A percentile compares a stretch with the other conserved stretches of the same genome.
phyloP scores from a whole-genome alignment of 2,888 invertebrate species.

The Aleiodes alternator region DNA sequence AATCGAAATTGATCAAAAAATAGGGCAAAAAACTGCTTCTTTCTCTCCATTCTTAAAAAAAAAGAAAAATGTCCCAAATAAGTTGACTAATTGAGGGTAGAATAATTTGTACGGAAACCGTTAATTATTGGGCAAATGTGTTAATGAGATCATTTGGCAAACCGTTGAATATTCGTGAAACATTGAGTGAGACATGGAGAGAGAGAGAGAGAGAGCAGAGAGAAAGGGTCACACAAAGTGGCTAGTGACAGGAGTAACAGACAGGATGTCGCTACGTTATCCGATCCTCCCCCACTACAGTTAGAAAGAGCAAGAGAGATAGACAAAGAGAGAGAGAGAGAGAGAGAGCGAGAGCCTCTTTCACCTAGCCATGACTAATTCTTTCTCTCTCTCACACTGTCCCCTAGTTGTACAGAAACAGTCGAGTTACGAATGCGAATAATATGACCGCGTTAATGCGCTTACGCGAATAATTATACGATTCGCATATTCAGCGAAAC shows the following conservation, averaged over 20 bases:
- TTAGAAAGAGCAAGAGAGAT: slow-evolving; percentile 40
- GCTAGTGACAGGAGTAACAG: slow-evolving; percentile 52
- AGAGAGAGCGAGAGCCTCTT: slow-evolving; percentile 16
- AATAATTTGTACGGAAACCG: slow-evolving; percentile 24
- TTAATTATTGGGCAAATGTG: slow-evolving; percentile 30
- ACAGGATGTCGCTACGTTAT: slow-evolving; percentile 53
- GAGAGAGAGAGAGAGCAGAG: no score
- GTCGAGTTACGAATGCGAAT: slow-evolving; percentile 44
- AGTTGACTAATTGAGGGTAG: slow-evolving; percentile 12
- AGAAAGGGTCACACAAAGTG: slow-evolving; percentile 34
- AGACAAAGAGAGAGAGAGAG: slow-evolving; percentile 11
- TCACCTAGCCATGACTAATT: no score
- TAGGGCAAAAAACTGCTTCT: no score
- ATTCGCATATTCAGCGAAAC: slow-evolving; percentile 43
- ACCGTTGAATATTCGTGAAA: slow-evolving; percentile 44
- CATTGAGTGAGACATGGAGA: slow-evolving; percentile 30
- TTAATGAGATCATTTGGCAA: slow-evolving; percentile 25
- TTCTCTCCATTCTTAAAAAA: no score
- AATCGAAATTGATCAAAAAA: no score
- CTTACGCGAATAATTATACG: slow-evolving; percentile 51
- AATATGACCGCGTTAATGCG: slow-evolving; percentile 52
- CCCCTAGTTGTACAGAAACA: slow-evolving; percentile 32
- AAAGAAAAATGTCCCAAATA: background rate
- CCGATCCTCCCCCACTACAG: slow-evolving; percentile 51
- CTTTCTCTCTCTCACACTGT: no score